Conservation (phyloP, 2,113 vertebrate species). For the Callithrix jacchus region DNA sequence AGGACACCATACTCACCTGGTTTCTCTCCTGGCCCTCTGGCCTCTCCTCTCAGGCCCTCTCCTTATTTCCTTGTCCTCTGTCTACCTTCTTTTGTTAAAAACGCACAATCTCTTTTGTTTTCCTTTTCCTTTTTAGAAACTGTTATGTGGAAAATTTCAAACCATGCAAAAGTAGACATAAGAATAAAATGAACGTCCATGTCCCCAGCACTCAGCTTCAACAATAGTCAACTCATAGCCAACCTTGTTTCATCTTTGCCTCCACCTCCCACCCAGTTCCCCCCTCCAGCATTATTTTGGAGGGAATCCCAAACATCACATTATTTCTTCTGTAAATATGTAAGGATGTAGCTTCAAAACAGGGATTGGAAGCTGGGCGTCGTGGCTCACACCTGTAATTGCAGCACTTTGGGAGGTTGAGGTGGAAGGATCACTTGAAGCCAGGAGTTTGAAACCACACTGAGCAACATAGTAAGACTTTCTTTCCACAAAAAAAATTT, state of each 20-base stretch:
- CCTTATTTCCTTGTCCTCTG: not conserved
- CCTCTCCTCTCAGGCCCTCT: not conserved
- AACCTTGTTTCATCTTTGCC: not conserved
- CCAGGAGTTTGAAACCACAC: no score
- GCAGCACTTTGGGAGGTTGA: not conserved
- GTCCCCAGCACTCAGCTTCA: not conserved
- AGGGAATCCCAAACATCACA: not conserved
- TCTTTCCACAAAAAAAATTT: no score
- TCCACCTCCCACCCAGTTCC: not conserved
- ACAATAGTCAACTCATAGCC: no score
- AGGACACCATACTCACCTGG: not conserved
- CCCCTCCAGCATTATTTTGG: not conserved
- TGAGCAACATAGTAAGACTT: no score
- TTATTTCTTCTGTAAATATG: not conserved
- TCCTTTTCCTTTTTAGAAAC: not conserved
- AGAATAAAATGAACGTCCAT: not conserved
- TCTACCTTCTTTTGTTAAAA: not conserved
- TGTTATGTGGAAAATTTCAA: not conserved
- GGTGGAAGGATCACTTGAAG: no score
- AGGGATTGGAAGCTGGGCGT: not conserved
- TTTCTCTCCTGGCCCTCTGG: not conserved
- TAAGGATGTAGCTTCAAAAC: not conserved
- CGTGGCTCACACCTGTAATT: not conserved
- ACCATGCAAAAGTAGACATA: not conserved
- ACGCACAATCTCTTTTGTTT: not conserved